These are phyloP conservation scores for Caiman crocodilus DNA, from an alignment of 2,797 vertebrate species.

Conservation along the genomic window DNA sequence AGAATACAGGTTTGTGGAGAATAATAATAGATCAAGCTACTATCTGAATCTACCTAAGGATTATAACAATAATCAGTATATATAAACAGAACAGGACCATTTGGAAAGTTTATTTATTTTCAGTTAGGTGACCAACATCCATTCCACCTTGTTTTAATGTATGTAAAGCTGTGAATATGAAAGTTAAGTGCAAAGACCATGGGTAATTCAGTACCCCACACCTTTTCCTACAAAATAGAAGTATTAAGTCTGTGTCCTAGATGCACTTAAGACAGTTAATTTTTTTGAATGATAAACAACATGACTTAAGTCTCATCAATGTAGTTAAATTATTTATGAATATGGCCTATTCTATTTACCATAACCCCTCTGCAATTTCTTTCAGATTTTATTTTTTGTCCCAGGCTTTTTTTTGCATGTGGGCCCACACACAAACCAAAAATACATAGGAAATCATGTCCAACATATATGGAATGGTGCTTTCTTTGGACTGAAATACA, in stretches of 20 bases:
- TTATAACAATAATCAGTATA: neutral
- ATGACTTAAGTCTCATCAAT: neutral
- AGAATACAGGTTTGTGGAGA: slow-evolving; percentile 56
- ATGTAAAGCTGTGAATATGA: too few relatives aligned
- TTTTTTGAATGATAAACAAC: neutral
- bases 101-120: neutral
- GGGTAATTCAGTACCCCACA: neutral
- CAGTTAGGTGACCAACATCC: neutral
- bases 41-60: slow-evolving; percentile 13
- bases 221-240: neutral
- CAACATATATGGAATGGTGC: neutral
- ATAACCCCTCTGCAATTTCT: neutral
- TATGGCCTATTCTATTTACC: neutral
- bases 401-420: neutral
- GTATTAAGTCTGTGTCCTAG: neutral
- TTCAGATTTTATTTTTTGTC: neutral
- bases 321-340: neutral
- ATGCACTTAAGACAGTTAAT: neutral
- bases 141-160: neutral
- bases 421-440: neutral
- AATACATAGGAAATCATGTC: neutral
- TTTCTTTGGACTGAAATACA: neutral
- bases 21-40: slow-evolving; percentile 65
- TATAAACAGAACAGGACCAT: neutral
- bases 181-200: too few relatives aligned